Percentiles rank a stretch among this genome's conserved stretches.
These are phyloP conservation scores for Hydrocynus forskahlii DNA, from an alignment of 2,797 vertebrate species.

Conservation along the genomic window DNA sequence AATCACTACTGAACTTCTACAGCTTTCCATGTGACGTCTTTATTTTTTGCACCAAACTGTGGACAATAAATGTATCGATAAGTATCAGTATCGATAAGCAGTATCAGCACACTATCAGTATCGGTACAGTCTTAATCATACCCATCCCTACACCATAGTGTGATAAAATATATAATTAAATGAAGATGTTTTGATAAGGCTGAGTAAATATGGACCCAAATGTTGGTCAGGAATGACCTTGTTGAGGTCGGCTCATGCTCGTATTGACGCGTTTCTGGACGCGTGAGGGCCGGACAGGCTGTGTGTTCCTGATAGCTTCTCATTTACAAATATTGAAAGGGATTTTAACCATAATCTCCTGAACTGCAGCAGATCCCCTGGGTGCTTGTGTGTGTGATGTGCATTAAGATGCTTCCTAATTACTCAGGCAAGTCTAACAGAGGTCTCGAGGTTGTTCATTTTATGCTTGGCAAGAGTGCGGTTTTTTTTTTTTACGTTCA, in stretches of 20 bases:
- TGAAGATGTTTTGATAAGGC: too few species aligned
- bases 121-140: too few species aligned
- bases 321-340: slow-evolving; percentile 38
- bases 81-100: too few species aligned
- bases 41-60: too few species aligned
- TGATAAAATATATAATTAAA: too few species aligned
- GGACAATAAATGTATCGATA: too few species aligned
- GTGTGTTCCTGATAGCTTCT: slow-evolving; percentile 27
- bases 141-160: too few species aligned
- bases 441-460: slow-evolving; percentile 18
- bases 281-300: background rate
- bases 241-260: background rate
- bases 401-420: slow-evolving; percentile 37
- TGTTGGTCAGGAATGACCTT: too few species aligned
- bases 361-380: slow-evolving; percentile 33
- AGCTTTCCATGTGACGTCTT: too few species aligned
- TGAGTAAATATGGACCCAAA: too few species aligned
- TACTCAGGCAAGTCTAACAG: slow-evolving; percentile 6
- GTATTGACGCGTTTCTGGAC: slow-evolving; percentile 1
- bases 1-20: too few species aligned
- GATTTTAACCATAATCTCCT: slow-evolving; percentile 36
- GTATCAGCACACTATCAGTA: too few species aligned
- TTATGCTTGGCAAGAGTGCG: background rate
- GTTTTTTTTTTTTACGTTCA: background rate
- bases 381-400: background rate